Percentiles rank a stretch among this genome's conserved stretches.
Conservation (phyloP, 2,797 vertebrate genomes). For the Bryconaethiops microstoma region DNA sequence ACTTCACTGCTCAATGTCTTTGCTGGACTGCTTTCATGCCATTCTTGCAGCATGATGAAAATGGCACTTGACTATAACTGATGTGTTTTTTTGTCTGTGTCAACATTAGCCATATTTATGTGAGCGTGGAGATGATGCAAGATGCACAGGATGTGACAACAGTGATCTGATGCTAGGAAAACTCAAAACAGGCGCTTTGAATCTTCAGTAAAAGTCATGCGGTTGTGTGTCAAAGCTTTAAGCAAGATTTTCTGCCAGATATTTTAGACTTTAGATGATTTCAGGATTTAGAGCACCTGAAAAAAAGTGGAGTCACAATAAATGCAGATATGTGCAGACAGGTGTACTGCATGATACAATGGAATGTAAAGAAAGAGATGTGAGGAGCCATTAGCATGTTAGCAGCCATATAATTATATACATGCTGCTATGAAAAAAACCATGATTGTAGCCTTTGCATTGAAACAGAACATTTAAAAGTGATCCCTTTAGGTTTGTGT, state of each 20-base stretch:
- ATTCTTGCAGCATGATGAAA: background rate
- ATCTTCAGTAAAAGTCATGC: background rate
- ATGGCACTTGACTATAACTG: slow-evolving; percentile 6
- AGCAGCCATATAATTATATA: no score
- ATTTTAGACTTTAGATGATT: background rate
- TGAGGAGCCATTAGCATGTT: no score
- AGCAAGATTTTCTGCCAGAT: background rate
- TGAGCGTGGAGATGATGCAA: background rate
- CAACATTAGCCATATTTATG: slow-evolving; percentile 13
- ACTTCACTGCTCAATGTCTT: background rate
- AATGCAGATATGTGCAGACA: no score
- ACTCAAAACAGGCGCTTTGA: background rate
- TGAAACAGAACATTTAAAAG: no score
- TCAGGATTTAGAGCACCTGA: background rate
- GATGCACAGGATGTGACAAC: background rate
- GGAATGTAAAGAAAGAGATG: no score
- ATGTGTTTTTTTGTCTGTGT: slow-evolving; percentile 9
- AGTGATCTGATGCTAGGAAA: background rate
- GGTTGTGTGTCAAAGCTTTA: background rate
- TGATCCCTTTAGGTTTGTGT: no score
- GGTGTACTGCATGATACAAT: no score
- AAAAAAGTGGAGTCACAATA: background rate
- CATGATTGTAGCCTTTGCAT: no score
- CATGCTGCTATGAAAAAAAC: no score
- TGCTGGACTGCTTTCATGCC: background rate